Evolutionary conservation across 2,888 invertebrate genomes (phyloP), one percentile per base, ranked within the genome.

Genomic region (Allygus modestus): DNA sequence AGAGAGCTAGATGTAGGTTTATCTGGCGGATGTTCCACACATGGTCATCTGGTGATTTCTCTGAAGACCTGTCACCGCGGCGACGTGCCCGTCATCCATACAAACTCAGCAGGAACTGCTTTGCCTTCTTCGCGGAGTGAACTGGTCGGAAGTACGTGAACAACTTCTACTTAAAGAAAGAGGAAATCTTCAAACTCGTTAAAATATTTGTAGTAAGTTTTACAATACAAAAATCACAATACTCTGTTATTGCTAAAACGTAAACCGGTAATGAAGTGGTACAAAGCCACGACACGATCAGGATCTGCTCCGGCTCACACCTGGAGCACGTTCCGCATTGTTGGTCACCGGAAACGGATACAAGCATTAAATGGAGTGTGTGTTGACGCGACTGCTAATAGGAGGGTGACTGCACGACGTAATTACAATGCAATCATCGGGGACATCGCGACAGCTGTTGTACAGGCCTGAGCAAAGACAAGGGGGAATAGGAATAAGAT

Each of bases 21-120:
- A 37, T 77, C 51, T 77, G 41, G 58, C 79, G 79, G 79, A 79
- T 79, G 79, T 37, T 79, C 79, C 79, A 33, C 51, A 79, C 54
- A 79, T 79, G 79, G 79, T 33, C 58, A 31, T 33, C 79, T 58
- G 79, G 46, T 79, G 79, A 79, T 79, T 79, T 79, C 79, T 79
- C 79, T 79, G 79, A 79, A 51, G 58, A 23, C 79, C 79, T 79
- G 79, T 79, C 79, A 51, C 75, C 37, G 46, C 46, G 23, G n/a
- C 15, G 43, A 37, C 28, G 75, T 77, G 75, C 75, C 28, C 75
- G 75, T 77, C 75, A 77, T 77, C 43, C 73, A 9, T 58, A 58
- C 58, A 20, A 58, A 12, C 58, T 12, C 1, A 23, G 9, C 58
- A 5, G 65, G 20, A 23, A 23, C 58, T 23, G 58, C 58, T 58